phyloP scores from a whole-genome alignment of 2,797 vertebrate genomes.

The Xenops minutus region DNA sequence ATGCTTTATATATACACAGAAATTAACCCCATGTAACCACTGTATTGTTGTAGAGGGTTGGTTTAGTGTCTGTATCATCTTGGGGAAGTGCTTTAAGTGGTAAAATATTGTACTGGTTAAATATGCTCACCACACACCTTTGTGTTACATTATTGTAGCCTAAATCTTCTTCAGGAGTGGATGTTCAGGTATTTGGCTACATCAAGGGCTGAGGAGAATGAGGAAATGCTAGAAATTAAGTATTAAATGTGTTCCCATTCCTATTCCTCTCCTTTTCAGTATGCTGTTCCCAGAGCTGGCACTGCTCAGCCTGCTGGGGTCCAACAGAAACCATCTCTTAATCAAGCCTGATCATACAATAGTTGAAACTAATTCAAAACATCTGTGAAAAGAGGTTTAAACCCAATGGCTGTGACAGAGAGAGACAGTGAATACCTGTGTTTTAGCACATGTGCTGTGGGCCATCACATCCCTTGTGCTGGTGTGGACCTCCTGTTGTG shows the following conservation, averaged over 20 bases:
- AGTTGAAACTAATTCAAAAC: neutral
- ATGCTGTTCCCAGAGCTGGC: neutral
- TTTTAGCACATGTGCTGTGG: neutral
- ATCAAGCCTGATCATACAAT: neutral
- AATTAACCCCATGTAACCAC: neutral
- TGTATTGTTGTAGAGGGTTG: neutral
- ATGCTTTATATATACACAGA: neutral
- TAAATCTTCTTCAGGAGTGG: neutral
- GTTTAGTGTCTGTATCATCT: neutral
- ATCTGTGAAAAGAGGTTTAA: neutral
- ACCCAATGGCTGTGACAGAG: neutral
- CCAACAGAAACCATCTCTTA: neutral
- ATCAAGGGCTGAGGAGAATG: neutral
- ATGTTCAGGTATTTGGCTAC: neutral
- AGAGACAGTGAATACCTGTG: neutral
- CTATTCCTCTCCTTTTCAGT: neutral
- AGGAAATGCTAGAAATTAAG: neutral
- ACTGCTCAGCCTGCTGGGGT: neutral
- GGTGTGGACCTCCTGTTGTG: neutral
- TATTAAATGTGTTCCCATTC: neutral
- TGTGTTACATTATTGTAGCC: neutral
- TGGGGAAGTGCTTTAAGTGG: neutral
- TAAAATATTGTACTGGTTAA: neutral
- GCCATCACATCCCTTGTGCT: neutral
- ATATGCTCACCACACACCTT: neutral